Conservation (phyloP, 2,888 invertebrate genomes). For the Phrixothrix hirtus region DNA sequence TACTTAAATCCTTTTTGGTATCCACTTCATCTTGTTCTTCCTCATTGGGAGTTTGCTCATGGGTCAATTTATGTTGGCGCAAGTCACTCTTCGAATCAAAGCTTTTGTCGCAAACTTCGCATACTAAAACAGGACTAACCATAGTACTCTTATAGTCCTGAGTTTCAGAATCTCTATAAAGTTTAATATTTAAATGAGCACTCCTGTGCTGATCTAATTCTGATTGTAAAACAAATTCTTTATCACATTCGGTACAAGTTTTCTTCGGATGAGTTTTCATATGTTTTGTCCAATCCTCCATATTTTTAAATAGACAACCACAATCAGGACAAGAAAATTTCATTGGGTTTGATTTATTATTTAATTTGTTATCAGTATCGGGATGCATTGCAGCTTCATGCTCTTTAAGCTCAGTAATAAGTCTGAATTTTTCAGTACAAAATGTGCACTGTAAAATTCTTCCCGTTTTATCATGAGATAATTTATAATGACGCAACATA, state of each 20-base stretch:
- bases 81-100: constrained; percentile 59
- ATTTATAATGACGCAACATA: constrained; percentile 63
- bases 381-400: constrained; percentile 58
- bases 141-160: constrained; percentile 62
- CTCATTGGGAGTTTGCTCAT: constrained; percentile 48
- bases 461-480: constrained; percentile 57
- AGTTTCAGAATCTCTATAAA: constrained; percentile 67
- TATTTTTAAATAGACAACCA: constrained; percentile 62
- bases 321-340: constrained; percentile 66
- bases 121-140: constrained; percentile 56
- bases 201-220: constrained; percentile 69
- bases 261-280: constrained; percentile 60
- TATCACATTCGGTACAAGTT: constrained; percentile 66
- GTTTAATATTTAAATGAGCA: constrained; percentile 67
- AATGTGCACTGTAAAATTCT: constrained; percentile 63
- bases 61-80: constrained; percentile 45
- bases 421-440: constrained; percentile 62
- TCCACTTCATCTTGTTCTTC: constrained; percentile 55
- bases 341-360: constrained; percentile 58
- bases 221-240: constrained; percentile 63
- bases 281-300: constrained; percentile 63
- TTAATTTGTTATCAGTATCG: constrained; percentile 24
- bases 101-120: constrained; percentile 60
- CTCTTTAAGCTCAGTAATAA: constrained; percentile 61
- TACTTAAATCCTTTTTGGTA: constrained; percentile 57